A percentile compares a stretch with the other conserved stretches of the same genome.
phyloP scores from a whole-genome alignment of 2,888 invertebrate genomes.

The Drosophila vallismaia region DNA sequence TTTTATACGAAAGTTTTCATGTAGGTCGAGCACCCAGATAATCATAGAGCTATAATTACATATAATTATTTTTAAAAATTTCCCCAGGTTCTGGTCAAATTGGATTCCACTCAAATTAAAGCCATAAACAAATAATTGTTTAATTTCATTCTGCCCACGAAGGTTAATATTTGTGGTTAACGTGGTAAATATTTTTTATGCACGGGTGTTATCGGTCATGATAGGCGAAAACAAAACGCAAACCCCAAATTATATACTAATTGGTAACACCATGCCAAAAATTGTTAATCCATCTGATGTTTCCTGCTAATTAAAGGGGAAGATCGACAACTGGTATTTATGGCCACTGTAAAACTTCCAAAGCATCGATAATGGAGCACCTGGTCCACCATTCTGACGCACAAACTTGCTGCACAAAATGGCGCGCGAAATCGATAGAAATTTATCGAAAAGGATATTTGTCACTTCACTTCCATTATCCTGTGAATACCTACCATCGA shows the following conservation, averaged over 20 bases:
- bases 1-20: background rate
- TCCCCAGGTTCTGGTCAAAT: background rate
- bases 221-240: conserved; percentile 21
- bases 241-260: conserved; percentile 37
- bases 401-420: background rate
- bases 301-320: conserved; percentile 17
- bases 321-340: conserved; percentile 21
- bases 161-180: conserved; percentile 22
- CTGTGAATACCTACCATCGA: conserved; percentile 62
- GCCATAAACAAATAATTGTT: background rate
- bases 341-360: conserved; percentile 11
- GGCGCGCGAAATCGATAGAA: background rate
- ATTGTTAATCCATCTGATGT: conserved; percentile 9
- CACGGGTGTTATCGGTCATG: conserved; percentile 20
- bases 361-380: conserved; percentile 7
- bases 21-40: background rate
- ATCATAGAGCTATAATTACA: background rate
- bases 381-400: background rate
- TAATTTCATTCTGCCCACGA: conserved; percentile 3
- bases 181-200: conserved; percentile 22
- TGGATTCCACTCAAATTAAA: background rate
- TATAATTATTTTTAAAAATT: background rate
- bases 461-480: background rate
- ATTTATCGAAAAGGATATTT: background rate
- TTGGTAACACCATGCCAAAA: conserved; percentile 32